phyloP scores from a whole-genome alignment of 2,113 vertebrate genomes.

The Promerops cafer region DNA sequence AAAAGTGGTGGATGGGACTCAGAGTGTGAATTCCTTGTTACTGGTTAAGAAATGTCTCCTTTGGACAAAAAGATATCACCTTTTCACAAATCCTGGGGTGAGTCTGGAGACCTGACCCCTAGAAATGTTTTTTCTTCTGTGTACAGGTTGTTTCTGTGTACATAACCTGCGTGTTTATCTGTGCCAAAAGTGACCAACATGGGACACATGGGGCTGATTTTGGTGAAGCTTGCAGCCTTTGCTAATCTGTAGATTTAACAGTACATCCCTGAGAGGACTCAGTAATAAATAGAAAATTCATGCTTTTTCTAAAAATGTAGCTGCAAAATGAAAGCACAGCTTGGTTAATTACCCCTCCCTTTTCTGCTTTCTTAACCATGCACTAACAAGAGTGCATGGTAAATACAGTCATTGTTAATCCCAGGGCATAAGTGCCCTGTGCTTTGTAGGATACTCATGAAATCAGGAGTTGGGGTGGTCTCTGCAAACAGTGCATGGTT shows the following conservation, averaged over 20 bases:
- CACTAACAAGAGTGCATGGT: background rate
- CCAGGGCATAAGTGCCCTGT: rapidly evolving
- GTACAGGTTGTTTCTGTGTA: too few relatives aligned
- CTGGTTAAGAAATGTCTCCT: background rate
- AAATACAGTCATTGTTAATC: background rate
- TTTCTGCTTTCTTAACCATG: background rate
- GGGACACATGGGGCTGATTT: too few relatives aligned
- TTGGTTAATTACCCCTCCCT: background rate
- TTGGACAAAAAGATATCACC: background rate
- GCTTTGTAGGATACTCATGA: background rate
- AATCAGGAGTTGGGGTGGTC: background rate
- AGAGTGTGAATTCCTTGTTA: background rate
- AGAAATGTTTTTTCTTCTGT: background rate
- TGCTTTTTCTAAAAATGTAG: background rate
- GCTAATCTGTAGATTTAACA: background rate
- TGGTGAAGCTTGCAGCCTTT: too few relatives aligned
- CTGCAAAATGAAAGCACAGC: background rate
- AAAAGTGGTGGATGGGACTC: background rate
- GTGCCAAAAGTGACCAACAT: too few relatives aligned
- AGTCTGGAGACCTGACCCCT: background rate
- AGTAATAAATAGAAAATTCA: background rate
- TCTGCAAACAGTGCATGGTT: background rate
- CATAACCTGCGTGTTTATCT: too few relatives aligned
- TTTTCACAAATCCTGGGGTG: background rate
- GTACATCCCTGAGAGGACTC: background rate